Evolutionary conservation across 1,140 invertebrate species (phyloP).

Genomic region (Periplaneta americana): DNA sequence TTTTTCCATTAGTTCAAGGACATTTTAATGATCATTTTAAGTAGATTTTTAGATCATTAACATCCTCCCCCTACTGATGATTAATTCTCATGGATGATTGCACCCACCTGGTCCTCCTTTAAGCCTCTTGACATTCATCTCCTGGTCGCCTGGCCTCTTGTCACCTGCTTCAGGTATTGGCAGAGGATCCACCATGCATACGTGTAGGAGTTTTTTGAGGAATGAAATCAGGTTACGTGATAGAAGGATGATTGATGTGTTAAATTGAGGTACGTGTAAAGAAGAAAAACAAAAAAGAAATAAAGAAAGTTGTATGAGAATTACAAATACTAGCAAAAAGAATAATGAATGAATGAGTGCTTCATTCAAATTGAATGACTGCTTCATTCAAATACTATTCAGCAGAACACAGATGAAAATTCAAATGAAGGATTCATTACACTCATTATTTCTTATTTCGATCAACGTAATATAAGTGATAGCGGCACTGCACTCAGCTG

Average conservation of each 20-base stretch:
- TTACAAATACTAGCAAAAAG: neutral
- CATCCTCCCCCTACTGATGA: too few species aligned
- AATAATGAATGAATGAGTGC: neutral
- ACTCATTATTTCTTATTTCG: neutral
- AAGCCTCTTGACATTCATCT: neutral
- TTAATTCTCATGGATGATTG: too few species aligned
- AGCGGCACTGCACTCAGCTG: neutral
- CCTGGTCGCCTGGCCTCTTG: slow-evolving; percentile 2
- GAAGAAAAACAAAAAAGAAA: neutral
- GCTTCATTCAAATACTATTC: neutral
- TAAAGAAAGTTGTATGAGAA: neutral
- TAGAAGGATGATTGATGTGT: too few species aligned
- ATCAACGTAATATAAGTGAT: neutral
- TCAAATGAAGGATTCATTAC: neutral
- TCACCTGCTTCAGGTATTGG: slow-evolving; percentile 1
- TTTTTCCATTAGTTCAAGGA: too few species aligned
- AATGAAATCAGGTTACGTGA: too few species aligned
- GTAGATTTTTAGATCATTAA: too few species aligned
- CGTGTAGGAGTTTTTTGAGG: too few species aligned
- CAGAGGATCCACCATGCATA: too few species aligned
- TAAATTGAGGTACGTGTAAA: neutral
- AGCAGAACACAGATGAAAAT: neutral
- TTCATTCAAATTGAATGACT: too few species aligned
- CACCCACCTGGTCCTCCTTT: neutral
- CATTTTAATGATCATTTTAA: too few species aligned